A percentile compares a stretch with the other conserved stretches of the same genome.
Conservation (phyloP, 2,797 vertebrate genomes). For the Babyrousa celebensis region DNA sequence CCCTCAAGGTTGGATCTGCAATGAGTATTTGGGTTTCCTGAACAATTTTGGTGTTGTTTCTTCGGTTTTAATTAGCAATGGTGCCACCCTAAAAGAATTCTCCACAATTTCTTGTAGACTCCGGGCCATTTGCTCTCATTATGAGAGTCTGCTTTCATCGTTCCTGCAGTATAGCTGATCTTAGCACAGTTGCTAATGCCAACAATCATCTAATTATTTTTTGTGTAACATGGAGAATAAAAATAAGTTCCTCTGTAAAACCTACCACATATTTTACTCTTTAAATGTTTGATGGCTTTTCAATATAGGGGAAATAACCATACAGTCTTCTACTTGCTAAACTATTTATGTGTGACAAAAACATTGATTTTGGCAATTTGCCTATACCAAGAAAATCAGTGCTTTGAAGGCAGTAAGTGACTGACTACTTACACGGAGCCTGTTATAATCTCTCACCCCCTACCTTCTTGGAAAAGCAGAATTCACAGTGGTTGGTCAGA, state of each 20-base stretch:
- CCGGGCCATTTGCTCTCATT: conserved; percentile 82
- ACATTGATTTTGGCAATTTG: conserved; percentile 86
- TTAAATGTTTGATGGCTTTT: conserved; percentile 62
- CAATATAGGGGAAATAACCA: conserved; percentile 40
- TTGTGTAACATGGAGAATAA: conserved; percentile 68
- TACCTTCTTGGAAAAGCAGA: conserved; percentile 89
- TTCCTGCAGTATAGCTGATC: conserved; percentile 75
- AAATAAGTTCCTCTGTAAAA: conserved; percentile 73
- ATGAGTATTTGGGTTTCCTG: conserved; percentile 69
- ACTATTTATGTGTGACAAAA: conserved; percentile 74
- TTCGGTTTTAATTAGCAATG: conserved; percentile 86
- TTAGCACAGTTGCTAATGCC: conserved; percentile 76
- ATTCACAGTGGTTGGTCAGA: conserved; percentile 88
- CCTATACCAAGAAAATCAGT: conserved; percentile 78
- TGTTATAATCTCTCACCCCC: conserved; percentile 85
- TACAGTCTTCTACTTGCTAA: conserved; percentile 43
- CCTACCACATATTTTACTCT: conserved; percentile 67
- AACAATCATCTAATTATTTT: conserved; percentile 81
- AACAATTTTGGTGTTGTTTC: conserved; percentile 11
- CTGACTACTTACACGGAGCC: conserved; percentile 81
- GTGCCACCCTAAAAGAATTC: conserved; percentile 72
- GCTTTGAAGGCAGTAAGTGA: conserved; percentile 85
- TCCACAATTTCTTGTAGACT: conserved; percentile 79
- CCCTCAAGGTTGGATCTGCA: conserved; percentile 79
- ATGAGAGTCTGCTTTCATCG: conserved; percentile 81